Evolutionary conservation across 2,113 vertebrate genomes (phyloP).

Genomic region (Cebus imitator): DNA sequence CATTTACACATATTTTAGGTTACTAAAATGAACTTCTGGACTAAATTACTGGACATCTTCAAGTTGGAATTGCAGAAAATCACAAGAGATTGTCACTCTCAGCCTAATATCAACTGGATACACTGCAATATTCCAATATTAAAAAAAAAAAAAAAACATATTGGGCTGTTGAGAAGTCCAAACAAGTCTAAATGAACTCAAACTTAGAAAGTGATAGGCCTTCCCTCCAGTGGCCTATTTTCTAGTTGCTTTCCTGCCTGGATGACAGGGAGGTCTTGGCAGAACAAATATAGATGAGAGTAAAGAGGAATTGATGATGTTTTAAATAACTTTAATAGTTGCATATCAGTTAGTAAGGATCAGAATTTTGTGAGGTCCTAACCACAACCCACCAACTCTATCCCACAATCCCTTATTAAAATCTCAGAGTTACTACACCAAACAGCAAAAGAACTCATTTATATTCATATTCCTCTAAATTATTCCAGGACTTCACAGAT

Average conservation of each 20-base stretch:
- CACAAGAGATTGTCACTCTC: not conserved
- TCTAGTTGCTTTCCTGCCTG: not conserved
- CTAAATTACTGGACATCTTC: not conserved
- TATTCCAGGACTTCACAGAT: not conserved
- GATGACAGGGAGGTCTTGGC: not conserved
- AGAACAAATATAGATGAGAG: not conserved
- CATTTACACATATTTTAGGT: not conserved
- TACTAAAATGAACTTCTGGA: not conserved
- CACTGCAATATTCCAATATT: too few relatives aligned
- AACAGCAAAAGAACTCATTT: not conserved
- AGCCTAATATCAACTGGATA: not conserved
- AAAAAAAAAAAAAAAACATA: not conserved
- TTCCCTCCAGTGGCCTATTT: fast-evolving
- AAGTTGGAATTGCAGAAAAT: not conserved
- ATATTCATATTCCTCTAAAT: not conserved
- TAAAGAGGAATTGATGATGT: not conserved
- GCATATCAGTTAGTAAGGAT: not conserved
- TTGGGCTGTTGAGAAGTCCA: not conserved
- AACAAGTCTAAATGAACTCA: not conserved
- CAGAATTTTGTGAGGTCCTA: not conserved
- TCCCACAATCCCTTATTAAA: not conserved
- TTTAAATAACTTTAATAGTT: not conserved
- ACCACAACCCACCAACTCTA: not conserved
- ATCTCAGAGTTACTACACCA: not conserved
- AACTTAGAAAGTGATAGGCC: not conserved